Base-by-base conservation (phyloP, 2,113 vertebrate species). In the Castor canadensis region DNA sequence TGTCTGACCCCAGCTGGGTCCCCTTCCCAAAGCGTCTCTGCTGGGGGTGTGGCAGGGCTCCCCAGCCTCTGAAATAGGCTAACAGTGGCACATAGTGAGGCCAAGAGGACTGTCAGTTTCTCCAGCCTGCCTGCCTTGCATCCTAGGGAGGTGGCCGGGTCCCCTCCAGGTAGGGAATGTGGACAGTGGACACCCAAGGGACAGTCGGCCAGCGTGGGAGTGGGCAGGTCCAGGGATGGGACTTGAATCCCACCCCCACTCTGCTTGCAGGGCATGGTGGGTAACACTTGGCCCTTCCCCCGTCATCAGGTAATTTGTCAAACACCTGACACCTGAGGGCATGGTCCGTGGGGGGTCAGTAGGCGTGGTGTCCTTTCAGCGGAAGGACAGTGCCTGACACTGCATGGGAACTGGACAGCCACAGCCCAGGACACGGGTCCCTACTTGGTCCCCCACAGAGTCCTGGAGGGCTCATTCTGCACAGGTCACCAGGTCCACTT, bases 401-500 rank as follows among this genome's bases (percentile, higher is more conserved):
- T 3, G 28, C 4, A 0, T 0, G 1, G 54, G 85, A 30, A 5
- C n/a, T 35, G 35, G 15, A 19, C 0, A 26, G 35, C 56, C 16
- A 19, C 2, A 28, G 56, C 45, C 54, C 7, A 11, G 40, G 56
- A 4, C 11, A 2, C 47, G 62, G 26, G 38, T 45, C 30, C 5
- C 35, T 10, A 0, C n/a, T 28, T 6, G 40, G 5, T 1, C 40
- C 54, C 16, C 1, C 8, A 1, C 64, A 22, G 1, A 5, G 19
- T 19, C n/a, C 16, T 0, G 24, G 30, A 7, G 45, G 3, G 22
- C 52, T 67, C 1, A 4, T 11, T 24, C 28, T 4, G 9, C 35
- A 19, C 10, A 3, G 38, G 32, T 40, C 0, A 0, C 24, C 11
- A 62, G 12, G 20, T n/a, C 54, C 0, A 12, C 5, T 28, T 22